A percentile compares a stretch with the other conserved stretches of the same genome.
Evolutionary conservation across 2,113 vertebrate genomes (phyloP).

Genomic region (Zootoca vivipara): DNA sequence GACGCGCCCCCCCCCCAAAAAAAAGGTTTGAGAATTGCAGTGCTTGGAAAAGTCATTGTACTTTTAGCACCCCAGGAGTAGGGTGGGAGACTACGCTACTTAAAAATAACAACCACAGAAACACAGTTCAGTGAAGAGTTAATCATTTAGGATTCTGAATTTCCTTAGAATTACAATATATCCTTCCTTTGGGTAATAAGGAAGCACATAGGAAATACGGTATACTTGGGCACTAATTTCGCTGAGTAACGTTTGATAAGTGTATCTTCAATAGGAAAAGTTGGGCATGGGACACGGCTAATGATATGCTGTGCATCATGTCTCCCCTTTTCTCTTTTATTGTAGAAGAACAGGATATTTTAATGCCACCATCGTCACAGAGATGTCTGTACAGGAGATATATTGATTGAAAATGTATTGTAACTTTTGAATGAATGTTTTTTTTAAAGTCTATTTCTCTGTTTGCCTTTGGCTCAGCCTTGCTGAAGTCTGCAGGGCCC

Average conservation of each 20-base stretch:
- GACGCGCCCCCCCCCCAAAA: too few relatives aligned
- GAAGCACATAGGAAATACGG: background rate
- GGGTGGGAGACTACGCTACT: background rate
- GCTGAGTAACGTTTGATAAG: background rate
- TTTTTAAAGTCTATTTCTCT: background rate
- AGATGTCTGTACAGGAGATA: too few relatives aligned
- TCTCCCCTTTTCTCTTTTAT: too few relatives aligned
- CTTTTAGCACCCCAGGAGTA: background rate
- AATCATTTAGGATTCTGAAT: background rate
- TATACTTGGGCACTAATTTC: background rate
- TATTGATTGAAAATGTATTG: too few relatives aligned
- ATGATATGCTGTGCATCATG: background rate
- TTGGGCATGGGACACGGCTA: background rate
- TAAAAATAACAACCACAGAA: background rate
- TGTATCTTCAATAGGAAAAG: background rate
- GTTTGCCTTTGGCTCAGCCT: background rate
- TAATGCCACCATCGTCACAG: too few relatives aligned
- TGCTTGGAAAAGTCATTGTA: background rate
- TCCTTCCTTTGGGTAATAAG: background rate
- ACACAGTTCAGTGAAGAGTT: background rate
- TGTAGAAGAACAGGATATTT: too few relatives aligned
- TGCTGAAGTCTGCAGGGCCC: background rate
- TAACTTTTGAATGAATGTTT: too few relatives aligned
- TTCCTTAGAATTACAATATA: background rate
- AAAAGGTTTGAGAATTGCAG: background rate